phyloP scores from a whole-genome alignment of 2,888 invertebrate species.

The Thymelicus sylvestris region DNA sequence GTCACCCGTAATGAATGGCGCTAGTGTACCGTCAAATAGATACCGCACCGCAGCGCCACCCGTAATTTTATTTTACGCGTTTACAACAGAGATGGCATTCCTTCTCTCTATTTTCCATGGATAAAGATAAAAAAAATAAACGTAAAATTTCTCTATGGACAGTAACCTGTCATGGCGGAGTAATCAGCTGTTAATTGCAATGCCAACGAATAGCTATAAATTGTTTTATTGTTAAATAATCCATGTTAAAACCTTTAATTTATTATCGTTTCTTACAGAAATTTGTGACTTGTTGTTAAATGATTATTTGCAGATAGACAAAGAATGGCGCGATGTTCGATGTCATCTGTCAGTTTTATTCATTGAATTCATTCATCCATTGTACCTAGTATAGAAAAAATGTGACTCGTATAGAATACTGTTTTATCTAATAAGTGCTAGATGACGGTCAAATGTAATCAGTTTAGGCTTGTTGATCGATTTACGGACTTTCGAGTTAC shows the following conservation, averaged over 20 bases:
- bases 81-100: too few species aligned
- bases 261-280: conserved; percentile 44
- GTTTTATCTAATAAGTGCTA: conserved; percentile 71
- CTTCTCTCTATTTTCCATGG: too few species aligned
- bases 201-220: conserved; percentile 66
- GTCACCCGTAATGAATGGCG: too few species aligned
- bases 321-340: conserved; percentile 80
- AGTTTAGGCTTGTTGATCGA: conserved; percentile 58
- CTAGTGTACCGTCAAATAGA: too few species aligned
- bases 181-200: conserved; percentile 83
- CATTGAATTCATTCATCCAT: conserved; percentile 71
- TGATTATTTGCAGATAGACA: conserved; percentile 48
- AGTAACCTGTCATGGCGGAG: conserved; percentile 73
- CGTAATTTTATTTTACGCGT: too few species aligned
- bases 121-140: background rate
- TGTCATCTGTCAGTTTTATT: conserved; percentile 78
- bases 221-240: conserved; percentile 52
- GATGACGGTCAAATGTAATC: conserved; percentile 61
- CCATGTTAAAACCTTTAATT: conserved; percentile 48
- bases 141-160: conserved; percentile 1
- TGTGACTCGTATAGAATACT: conserved; percentile 79
- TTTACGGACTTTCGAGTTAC: conserved; percentile 53
- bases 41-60: too few species aligned
- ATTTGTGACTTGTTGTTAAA: conserved; percentile 45
- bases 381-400: conserved; percentile 75